Percentiles rank a stretch among this genome's conserved stretches.
Evolutionary conservation across 2,888 invertebrate genomes (phyloP).

Genomic region (Steinernema hermaphroditum): DNA sequence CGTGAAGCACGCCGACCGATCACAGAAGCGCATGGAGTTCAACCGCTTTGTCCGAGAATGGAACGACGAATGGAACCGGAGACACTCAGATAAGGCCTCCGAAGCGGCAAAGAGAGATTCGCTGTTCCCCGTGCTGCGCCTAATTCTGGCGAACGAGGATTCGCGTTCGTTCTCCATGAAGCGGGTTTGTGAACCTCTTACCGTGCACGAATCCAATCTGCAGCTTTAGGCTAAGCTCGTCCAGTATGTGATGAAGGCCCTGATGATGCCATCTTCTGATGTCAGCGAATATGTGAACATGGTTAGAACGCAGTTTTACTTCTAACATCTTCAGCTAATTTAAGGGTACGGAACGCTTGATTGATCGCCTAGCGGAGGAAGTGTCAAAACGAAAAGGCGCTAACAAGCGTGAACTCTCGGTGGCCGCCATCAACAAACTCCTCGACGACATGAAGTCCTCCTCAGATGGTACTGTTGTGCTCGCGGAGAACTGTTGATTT

Average conservation of each 20-base stretch:
- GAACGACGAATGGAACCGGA: not conserved
- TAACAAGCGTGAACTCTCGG: not conserved
- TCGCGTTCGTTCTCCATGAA: slow-evolving; percentile 2
- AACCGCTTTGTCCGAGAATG: not conserved
- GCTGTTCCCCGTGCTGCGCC: not conserved
- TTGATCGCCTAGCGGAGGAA: not conserved
- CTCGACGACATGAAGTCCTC: not conserved
- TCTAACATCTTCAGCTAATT: not conserved
- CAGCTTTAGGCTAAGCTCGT: not conserved
- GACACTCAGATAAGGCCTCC: not conserved
- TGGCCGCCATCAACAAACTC: not conserved
- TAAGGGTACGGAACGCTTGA: not conserved
- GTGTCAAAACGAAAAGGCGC: slow-evolving; percentile 7
- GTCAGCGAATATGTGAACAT: not conserved
- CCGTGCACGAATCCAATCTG: not conserved
- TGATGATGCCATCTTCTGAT: not conserved
- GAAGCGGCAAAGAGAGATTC: not conserved
- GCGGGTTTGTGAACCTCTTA: not conserved
- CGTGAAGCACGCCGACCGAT: not conserved
- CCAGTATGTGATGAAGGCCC: not conserved
- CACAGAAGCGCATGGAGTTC: not conserved
- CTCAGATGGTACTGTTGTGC: not conserved
- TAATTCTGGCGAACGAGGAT: slow-evolving; percentile 4
- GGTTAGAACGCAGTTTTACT: not conserved
- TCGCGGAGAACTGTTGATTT: not conserved